These are phyloP conservation scores for Ophion ventricosus DNA, from an alignment of 2,888 invertebrate species.

Conservation along the genomic window DNA sequence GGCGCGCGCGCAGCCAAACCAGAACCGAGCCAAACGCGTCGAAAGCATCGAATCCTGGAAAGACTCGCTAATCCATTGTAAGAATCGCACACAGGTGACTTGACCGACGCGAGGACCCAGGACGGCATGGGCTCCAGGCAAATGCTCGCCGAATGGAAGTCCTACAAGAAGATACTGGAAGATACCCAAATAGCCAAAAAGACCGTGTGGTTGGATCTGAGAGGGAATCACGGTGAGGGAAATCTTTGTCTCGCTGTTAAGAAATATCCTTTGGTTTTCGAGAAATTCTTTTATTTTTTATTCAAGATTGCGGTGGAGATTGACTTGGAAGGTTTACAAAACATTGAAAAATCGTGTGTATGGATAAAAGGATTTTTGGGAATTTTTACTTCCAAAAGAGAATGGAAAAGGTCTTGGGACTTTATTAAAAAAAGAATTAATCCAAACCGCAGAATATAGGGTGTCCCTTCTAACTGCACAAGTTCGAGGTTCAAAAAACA, in stretches of 20 bases:
- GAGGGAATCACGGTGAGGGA: constrained; percentile 94
- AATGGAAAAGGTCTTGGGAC: no score
- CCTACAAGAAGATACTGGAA: constrained; percentile 89
- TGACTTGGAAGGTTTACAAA: no score
- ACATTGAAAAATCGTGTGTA: neutral
- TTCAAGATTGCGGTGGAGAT: no score
- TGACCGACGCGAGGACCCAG: constrained; percentile 93
- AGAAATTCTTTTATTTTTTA: no score
- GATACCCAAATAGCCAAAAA: constrained; percentile 88
- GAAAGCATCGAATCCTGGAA: neutral
- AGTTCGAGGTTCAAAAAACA: no score
- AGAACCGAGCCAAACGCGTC: neutral
- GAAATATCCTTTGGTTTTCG: neutral
- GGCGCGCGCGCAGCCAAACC: no score
- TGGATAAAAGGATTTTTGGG: neutral
- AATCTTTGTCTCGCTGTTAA: neutral
- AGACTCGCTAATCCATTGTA: neutral
- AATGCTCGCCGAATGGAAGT: constrained; percentile 92
- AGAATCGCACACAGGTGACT: constrained; percentile 85
- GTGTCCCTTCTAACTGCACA: no score
- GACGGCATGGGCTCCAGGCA: constrained; percentile 93
- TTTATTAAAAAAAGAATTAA: no score
- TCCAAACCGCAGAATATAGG: no score
- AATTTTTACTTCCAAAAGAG: no score
- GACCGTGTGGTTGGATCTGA: constrained; percentile 93